Percentiles rank a stretch among this genome's conserved stretches.
Conservation (phyloP, 1,140 invertebrate species). For the Zaprionus capensis region DNA sequence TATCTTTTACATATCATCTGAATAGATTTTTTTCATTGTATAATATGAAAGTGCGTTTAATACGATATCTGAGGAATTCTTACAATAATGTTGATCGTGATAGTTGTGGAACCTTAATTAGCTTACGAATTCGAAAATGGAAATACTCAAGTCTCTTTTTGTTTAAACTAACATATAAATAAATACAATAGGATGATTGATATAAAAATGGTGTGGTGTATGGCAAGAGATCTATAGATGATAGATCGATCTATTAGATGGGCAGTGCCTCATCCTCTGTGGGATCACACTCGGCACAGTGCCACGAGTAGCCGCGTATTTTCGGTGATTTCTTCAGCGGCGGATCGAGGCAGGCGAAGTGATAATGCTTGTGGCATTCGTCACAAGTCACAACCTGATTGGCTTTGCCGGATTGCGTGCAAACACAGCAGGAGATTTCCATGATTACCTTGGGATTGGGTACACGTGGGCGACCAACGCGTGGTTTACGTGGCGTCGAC, state of each 20-base stretch:
- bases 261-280: constrained; percentile 86
- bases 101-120: not conserved
- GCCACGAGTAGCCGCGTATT: constrained; percentile 96
- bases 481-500: constrained; percentile 63
- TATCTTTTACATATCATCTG: not conserved
- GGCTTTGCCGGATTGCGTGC: constrained; percentile 63
- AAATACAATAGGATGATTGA: constrained; percentile 14
- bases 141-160: constrained; percentile 24
- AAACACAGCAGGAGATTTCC: constrained; percentile 73
- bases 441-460: constrained; percentile 52
- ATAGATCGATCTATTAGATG: constrained; percentile 31
- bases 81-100: constrained; percentile 4
- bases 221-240: constrained; percentile 1
- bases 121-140: constrained; percentile 6
- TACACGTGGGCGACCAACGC: constrained; percentile 55
- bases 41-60: constrained; percentile 6
- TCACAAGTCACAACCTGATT: constrained; percentile 90
- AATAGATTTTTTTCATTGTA: not conserved
- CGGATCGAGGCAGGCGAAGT: constrained; percentile 96
- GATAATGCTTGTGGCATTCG: constrained; percentile 95
- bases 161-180: constrained; percentile 84
- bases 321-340: constrained; percentile 97
- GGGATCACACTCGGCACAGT: constrained; percentile 97
- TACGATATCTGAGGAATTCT: constrained; percentile 10
- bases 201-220: not conserved